phyloP scores from a whole-genome alignment of 2,888 invertebrate genomes.

The Falcaria lacertinaria region DNA sequence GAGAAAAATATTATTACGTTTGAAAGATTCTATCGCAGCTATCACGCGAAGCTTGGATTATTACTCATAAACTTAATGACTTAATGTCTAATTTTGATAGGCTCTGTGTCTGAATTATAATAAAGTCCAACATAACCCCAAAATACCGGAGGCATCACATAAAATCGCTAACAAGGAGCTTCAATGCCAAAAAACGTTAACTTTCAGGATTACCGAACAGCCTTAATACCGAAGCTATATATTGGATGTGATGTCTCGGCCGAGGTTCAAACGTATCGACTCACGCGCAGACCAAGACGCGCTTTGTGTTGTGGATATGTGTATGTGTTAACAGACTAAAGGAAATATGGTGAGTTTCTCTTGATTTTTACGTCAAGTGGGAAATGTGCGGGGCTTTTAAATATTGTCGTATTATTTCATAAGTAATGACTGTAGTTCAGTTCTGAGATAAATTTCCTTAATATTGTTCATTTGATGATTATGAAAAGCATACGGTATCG shows the following conservation, averaged over 20 bases:
- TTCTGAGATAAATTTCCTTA: no score
- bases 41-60: no score
- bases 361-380: not conserved
- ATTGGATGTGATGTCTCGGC: constrained; percentile 29
- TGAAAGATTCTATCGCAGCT: no score
- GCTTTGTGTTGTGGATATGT: constrained; percentile 27
- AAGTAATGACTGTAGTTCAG: no score
- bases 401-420: not conserved
- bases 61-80: no score
- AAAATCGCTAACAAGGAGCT: constrained; percentile 5
- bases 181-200: constrained; percentile 6
- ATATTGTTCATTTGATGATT: no score
- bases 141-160: not conserved
- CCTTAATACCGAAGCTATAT: constrained; percentile 37
- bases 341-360: constrained; percentile 40
- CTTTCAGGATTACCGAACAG: constrained; percentile 16
- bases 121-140: not conserved
- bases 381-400: not conserved
- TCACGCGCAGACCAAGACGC: constrained; percentile 36
- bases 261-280: constrained; percentile 35
- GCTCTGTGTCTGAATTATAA: no score
- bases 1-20: no score
- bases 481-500: no score
- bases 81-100: no score
- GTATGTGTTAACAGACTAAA: constrained; percentile 39